Evolutionary conservation across 1,140 invertebrate species (phyloP).

Genomic region (Papilio machaon): DNA sequence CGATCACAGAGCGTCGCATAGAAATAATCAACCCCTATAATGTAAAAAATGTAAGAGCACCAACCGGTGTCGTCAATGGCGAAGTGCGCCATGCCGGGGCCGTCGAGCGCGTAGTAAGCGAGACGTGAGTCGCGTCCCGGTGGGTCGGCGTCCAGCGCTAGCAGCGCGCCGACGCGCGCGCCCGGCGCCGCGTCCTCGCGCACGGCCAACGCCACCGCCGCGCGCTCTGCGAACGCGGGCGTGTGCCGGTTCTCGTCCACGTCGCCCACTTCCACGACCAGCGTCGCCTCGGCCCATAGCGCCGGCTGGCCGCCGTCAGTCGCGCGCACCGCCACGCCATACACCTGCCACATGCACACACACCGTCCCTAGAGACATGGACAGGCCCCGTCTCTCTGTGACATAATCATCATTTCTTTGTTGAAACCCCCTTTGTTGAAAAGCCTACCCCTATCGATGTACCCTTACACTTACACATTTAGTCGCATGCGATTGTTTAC

Average conservation of each 20-base stretch:
- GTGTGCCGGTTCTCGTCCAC: constrained; percentile 95
- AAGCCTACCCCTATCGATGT: no score
- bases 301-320: constrained; percentile 90
- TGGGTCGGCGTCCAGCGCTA: constrained; percentile 90
- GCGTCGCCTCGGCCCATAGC: constrained; percentile 87
- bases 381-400: no score
- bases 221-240: constrained; percentile 92
- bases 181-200: constrained; percentile 89
- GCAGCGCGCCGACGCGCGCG: constrained; percentile 89
- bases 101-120: constrained; percentile 93
- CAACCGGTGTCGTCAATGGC: constrained; percentile 92
- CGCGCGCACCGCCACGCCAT: constrained; percentile 92
- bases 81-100: constrained; percentile 95
- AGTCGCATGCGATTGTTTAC: no score
- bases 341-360: constrained; percentile 77
- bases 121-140: constrained; percentile 90
- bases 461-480: no score
- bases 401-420: no score
- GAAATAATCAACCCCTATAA: no score
- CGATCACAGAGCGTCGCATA: no score
- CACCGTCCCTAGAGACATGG: background rate
- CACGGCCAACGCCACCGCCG: constrained; percentile 87
- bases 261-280: constrained; percentile 94
- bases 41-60: background rate
- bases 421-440: no score